Base-by-base conservation (phyloP, 1,140 invertebrate species). In the Phymastichus coffea region DNA sequence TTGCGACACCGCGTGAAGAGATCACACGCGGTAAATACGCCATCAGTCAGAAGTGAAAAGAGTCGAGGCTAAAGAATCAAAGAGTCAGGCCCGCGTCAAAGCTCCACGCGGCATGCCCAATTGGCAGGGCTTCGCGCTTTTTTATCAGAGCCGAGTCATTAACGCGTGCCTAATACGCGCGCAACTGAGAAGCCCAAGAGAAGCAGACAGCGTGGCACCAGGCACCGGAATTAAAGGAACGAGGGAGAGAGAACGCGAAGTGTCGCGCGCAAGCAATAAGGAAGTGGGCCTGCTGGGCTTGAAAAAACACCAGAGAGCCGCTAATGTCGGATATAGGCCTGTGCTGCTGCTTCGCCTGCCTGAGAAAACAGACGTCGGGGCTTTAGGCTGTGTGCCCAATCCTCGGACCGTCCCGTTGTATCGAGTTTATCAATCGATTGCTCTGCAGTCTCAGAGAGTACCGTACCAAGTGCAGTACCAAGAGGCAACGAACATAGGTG, bases 131-230 rank as follows among this genome's bases (percentile, higher is more conserved):
- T 8, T 10, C 3, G 2, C 1, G 7, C 28, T 57, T 48, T 56
- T 37, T 46, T 19, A 30, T 20, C 30, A 17, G 54, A 55, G 65
- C 63, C 38, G 63, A 56, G 25, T 54, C 62, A 66, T 67, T 67
- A 65, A 55, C 63, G 35, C n/a, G 23, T 43, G 35, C 61, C 49
- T 48, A 57, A 53, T 6, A 9, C 10, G 9, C 33, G 61, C 62
- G 62, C 68, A 63, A 70, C 69, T 71, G 55, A 66, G 57, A 26
- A 3, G 10, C 19, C 17, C 17, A 6, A 9, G 61, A 64, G 57
- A 57, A 65, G 65, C 64, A 79, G 77, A 78, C 76, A 69, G 77
- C 74, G 66, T 78, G 77, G 76, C 77, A 75, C 75, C 76, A 63
- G 67, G 9, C 15, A 44, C 9, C 1, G 35, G 14, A 33, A n/a